Conservation (phyloP, 2,888 invertebrate genomes). For the Phyllotreta striolata region DNA sequence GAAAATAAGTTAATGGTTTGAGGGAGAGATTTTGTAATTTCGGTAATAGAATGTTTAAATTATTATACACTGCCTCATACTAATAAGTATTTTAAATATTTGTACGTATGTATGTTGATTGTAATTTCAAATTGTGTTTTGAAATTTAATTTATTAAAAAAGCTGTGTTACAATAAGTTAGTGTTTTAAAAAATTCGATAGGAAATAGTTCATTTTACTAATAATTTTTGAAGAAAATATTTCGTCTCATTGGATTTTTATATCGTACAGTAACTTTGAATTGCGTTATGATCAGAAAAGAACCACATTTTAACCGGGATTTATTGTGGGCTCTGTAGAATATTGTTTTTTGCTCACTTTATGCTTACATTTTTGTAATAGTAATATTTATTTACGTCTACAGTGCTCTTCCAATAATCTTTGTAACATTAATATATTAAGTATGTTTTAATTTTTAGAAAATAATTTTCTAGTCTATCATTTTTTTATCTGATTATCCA, state of each 20-base stretch:
- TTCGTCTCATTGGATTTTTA: too few relatives aligned
- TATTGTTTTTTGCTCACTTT: slow-evolving; percentile 52
- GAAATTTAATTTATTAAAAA: slow-evolving; percentile 47
- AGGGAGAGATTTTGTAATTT: slow-evolving; percentile 3
- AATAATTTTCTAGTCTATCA: slow-evolving; percentile 57
- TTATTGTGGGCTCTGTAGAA: slow-evolving; percentile 30
- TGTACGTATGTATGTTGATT: slow-evolving; percentile 21
- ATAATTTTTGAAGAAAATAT: too few relatives aligned
- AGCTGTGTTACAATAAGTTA: slow-evolving; percentile 53
- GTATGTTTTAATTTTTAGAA: slow-evolving; percentile 52
- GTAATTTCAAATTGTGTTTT: slow-evolving; percentile 15
- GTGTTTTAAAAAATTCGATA: too few relatives aligned
- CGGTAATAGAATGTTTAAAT: slow-evolving; percentile 22
- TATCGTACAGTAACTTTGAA: slow-evolving; percentile 30
- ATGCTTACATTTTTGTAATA: slow-evolving; percentile 48
- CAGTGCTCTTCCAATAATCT: slow-evolving; percentile 47
- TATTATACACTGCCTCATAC: slow-evolving; percentile 38
- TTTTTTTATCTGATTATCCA: slow-evolving; percentile 51
- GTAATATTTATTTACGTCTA: slow-evolving; percentile 55
- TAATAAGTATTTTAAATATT: slow-evolving; percentile 30
- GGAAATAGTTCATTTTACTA: too few relatives aligned
- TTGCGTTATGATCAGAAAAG: background rate
- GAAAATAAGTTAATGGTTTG: slow-evolving; percentile 1
- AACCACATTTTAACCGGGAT: background rate
- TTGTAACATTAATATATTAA: slow-evolving; percentile 48